phyloP scores from a whole-genome alignment of 2,888 invertebrate genomes.

The Drosophila incognita region DNA sequence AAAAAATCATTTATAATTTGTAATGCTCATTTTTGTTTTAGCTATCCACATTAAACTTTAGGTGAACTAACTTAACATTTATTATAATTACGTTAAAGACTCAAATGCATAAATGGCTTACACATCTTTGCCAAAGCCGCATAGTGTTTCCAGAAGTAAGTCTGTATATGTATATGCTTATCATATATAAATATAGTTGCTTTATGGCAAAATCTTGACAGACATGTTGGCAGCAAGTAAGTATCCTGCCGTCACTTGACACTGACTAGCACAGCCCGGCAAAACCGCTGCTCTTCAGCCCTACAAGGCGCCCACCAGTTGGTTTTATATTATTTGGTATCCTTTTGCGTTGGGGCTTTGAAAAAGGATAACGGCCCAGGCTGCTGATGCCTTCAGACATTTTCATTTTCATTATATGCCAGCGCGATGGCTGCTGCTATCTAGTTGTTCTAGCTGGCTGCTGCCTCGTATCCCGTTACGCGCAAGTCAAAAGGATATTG shows the following conservation, averaged over 20 bases:
- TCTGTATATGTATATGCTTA: slow-evolving; percentile 31
- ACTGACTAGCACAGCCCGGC: slow-evolving; percentile 37
- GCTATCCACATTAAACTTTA: neutral
- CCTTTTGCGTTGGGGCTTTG: slow-evolving; percentile 52
- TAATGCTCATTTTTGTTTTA: neutral
- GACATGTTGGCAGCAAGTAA: slow-evolving; percentile 30
- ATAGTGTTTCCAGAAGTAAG: slow-evolving; percentile 66
- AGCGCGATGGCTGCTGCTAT: slow-evolving; percentile 42
- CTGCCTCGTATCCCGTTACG: slow-evolving; percentile 60
- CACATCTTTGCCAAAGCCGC: slow-evolving; percentile 60
- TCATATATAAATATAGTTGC: slow-evolving; percentile 44
- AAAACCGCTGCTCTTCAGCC: neutral
- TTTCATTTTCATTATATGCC: slow-evolving; percentile 82
- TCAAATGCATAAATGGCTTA: neutral
- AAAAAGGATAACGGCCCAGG: slow-evolving; percentile 69
- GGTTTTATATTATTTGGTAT: slow-evolving; percentile 71
- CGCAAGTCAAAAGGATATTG: slow-evolving; percentile 72
- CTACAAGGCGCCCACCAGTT: slow-evolving; percentile 18
- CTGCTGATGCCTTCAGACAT: slow-evolving; percentile 68
- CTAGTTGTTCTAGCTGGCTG: slow-evolving; percentile 27
- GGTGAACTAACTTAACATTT: neutral
- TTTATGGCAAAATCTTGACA: slow-evolving; percentile 29
- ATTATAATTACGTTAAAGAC: neutral
- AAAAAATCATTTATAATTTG: neutral
- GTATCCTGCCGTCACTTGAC: slow-evolving; percentile 70